These are phyloP conservation scores for Anhinga anhinga DNA, from an alignment of 2,113 vertebrate species.

Conservation along the genomic window DNA sequence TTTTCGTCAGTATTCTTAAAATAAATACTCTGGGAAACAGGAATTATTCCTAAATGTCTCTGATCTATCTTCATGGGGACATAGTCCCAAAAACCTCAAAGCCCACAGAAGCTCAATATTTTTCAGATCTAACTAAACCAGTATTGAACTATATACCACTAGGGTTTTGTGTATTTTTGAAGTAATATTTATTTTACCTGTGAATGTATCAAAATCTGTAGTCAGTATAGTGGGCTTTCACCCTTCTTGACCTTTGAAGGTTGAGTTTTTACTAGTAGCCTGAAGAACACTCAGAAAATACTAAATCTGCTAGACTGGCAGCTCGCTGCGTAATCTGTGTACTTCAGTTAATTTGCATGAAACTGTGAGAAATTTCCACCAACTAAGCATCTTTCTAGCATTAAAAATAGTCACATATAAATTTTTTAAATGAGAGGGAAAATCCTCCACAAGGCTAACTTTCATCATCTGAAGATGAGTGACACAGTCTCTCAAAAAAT, in stretches of 20 bases:
- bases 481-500: neutral
- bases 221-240: neutral
- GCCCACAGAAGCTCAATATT: neutral
- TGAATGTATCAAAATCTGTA: neutral
- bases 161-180: neutral
- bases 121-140: neutral
- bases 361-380: neutral
- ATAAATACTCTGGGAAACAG: neutral
- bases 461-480: neutral
- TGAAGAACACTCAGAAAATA: neutral
- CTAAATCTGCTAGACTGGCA: neutral
- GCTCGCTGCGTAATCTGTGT: neutral
- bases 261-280: neutral
- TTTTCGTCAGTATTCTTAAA: neutral
- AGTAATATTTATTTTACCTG: neutral
- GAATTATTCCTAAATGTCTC: neutral
- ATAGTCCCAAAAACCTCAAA: neutral
- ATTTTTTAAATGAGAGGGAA: neutral
- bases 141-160: neutral
- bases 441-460: neutral
- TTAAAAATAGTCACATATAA: neutral
- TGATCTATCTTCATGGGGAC: neutral
- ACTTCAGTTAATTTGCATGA: neutral
- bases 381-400: neutral
- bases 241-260: neutral